Conservation (phyloP, 1,140 invertebrate genomes). For the Papilio machaon region DNA sequence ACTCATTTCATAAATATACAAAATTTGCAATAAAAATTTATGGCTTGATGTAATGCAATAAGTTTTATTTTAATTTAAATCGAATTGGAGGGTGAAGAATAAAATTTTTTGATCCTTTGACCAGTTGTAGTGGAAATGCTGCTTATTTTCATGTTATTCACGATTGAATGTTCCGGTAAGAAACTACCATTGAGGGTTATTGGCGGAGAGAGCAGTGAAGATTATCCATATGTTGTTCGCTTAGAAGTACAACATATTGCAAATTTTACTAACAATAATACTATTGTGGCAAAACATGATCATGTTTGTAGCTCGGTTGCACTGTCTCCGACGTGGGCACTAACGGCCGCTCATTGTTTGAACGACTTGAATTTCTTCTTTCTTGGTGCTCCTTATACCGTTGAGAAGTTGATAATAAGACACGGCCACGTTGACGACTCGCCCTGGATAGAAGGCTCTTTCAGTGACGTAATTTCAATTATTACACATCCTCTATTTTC, state of each 20-base stretch:
- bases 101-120: background rate
- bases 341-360: slow-evolving; percentile 29
- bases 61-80: background rate
- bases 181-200: slow-evolving; percentile 13
- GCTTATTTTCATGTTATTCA: background rate
- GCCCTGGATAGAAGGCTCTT: slow-evolving; percentile 20
- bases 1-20: background rate
- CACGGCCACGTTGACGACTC: slow-evolving; percentile 17
- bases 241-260: slow-evolving; percentile 8
- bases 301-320: slow-evolving; percentile 6
- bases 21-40: background rate
- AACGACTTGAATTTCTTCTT: background rate
- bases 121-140: background rate
- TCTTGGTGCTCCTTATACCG: background rate
- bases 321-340: background rate
- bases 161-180: slow-evolving; percentile 15
- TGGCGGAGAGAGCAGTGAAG: slow-evolving; percentile 12
- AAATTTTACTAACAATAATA: slow-evolving; percentile 33
- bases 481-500: slow-evolving; percentile 20
- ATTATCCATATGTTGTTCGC: slow-evolving; percentile 32
- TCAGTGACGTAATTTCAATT: slow-evolving; percentile 4
- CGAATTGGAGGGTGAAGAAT: background rate
- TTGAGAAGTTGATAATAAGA: slow-evolving; percentile 21
- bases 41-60: background rate
- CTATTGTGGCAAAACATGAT: slow-evolving; percentile 6